phyloP scores from a whole-genome alignment of 2,113 vertebrate species.

The Lampris incognitus region DNA sequence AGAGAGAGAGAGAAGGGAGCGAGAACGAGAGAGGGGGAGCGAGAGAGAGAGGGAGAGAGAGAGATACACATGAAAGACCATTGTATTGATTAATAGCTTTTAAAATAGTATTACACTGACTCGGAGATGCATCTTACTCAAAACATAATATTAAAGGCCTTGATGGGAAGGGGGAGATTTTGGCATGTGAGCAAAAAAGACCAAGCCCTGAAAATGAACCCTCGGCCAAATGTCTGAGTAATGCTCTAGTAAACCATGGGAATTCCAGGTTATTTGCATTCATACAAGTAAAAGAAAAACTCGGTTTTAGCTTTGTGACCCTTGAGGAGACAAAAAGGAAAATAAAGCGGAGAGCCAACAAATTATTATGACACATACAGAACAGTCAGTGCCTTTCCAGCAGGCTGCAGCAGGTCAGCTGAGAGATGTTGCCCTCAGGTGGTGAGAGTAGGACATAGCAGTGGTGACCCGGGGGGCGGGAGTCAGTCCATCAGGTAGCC shows the following conservation, averaged over 20 bases:
- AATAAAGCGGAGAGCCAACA: neutral
- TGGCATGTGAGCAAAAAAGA: conserved; percentile 17
- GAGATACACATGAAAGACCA: conserved; percentile 1
- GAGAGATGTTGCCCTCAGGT: conserved; percentile 71
- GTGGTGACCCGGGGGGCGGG: conserved; percentile 7
- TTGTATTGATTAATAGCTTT: conserved; percentile 21
- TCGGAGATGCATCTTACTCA: conserved; percentile 21
- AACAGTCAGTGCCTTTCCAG: conserved; percentile 3
- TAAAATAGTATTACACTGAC: neutral
- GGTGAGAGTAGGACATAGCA: conserved; percentile 61
- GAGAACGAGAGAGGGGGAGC: conserved; percentile 11
- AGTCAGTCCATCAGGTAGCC: conserved; percentile 43
- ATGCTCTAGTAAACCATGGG: conserved; percentile 5
- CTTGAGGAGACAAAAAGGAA: neutral
- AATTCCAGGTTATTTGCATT: conserved; percentile 4
- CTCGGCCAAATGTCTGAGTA: neutral
- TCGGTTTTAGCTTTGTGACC: neutral
- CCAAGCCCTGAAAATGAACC: neutral
- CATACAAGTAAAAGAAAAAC: neutral
- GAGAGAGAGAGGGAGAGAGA: conserved; percentile 15
- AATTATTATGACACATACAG: conserved; percentile 9
- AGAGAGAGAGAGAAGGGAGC: no score
- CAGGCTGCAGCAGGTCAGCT: conserved; percentile 24
- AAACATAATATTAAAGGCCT: conserved; percentile 6
- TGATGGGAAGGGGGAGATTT: conserved; percentile 3